Percentiles rank a stretch among this genome's conserved stretches.
phyloP scores from a whole-genome alignment of 92 coral and sea anemone species.

The Parazoanthus swiftii region DNA sequence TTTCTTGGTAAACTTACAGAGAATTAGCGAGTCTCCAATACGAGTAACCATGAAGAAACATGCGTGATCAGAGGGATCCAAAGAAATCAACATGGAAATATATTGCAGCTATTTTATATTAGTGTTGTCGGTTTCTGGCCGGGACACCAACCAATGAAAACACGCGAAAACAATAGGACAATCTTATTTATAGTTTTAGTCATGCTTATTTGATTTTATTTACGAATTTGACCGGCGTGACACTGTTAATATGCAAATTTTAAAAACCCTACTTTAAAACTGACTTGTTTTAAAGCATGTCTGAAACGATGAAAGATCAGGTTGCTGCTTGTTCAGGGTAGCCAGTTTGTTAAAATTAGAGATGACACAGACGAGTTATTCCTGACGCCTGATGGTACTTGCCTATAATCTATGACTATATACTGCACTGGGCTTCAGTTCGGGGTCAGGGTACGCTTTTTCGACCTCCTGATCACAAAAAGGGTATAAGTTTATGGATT shows the following conservation, averaged over 20 bases:
- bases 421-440: no score
- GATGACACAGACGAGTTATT: no score
- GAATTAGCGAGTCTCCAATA: not conserved
- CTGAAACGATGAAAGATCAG: no score
- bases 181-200: not conserved
- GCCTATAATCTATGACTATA: no score
- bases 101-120: not conserved
- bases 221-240: not conserved
- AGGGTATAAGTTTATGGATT: no score
- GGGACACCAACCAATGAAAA: not conserved
- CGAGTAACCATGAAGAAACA: not conserved
- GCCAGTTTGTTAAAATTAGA: no score
- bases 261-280: no score
- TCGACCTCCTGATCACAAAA: no score
- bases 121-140: not conserved
- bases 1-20: constrained; percentile 13
- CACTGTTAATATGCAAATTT: not conserved
- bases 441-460: no score
- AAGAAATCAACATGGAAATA: not conserved
- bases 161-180: not conserved
- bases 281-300: no score
- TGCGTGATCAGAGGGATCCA: not conserved
- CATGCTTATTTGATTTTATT: not conserved
- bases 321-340: no score
- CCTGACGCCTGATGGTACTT: no score